Conservation (phyloP, 2,888 invertebrate genomes). For the Aplocera efformata region DNA sequence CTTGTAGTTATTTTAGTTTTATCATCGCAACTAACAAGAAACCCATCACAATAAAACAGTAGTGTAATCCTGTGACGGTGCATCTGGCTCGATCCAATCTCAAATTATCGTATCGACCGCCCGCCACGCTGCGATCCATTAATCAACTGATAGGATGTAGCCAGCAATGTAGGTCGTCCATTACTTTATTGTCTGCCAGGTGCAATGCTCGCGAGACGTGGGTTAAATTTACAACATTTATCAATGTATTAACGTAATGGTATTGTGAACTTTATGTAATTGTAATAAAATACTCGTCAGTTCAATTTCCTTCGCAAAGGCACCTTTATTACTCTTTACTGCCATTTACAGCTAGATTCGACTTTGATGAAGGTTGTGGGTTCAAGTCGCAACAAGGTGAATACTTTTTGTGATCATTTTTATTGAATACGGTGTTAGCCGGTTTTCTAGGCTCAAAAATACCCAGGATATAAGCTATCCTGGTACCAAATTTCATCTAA, state of each 20-base stretch:
- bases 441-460: too few relatives aligned
- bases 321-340: too few relatives aligned
- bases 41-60: constrained; percentile 14
- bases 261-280: constrained; percentile 25
- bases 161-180: constrained; percentile 54
- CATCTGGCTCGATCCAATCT: constrained; percentile 33
- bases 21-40: not conserved
- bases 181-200: constrained; percentile 60
- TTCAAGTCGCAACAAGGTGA: too few relatives aligned
- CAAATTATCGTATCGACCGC: constrained; percentile 48
- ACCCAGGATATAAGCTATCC: too few relatives aligned
- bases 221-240: constrained; percentile 41
- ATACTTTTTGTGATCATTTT: too few relatives aligned
- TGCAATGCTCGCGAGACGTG: constrained; percentile 33
- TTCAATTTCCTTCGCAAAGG: too few relatives aligned
- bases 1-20: too few relatives aligned
- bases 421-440: too few relatives aligned
- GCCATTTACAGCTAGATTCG: too few relatives aligned
- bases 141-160: constrained; percentile 50
- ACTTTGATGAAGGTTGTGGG: too few relatives aligned
- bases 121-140: constrained; percentile 46
- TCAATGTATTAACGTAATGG: constrained; percentile 46
- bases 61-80: constrained; percentile 13
- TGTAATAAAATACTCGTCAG: not conserved
- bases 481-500: too few relatives aligned